These are phyloP conservation scores for Drosophila sproati DNA, from an alignment of 1,140 invertebrate genomes.

Conservation along the genomic window DNA sequence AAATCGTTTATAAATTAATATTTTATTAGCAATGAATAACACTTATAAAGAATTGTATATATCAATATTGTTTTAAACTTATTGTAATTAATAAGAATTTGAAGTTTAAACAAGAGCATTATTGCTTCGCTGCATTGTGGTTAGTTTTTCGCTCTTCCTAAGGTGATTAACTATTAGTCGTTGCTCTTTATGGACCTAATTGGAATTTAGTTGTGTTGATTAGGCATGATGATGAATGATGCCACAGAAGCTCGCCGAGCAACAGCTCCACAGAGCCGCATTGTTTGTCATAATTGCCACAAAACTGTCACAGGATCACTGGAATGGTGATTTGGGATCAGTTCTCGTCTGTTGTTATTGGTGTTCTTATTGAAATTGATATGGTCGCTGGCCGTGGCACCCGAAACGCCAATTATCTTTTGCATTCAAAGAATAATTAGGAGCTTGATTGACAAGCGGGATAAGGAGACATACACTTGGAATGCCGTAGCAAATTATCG, in stretches of 20 bases:
- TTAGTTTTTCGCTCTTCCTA: conserved; percentile 4
- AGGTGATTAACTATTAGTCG: conserved; percentile 15
- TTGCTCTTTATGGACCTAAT: conserved; percentile 54
- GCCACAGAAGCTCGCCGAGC: conserved; percentile 17
- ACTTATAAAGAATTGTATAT: too few species aligned
- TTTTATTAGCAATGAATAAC: too few species aligned
- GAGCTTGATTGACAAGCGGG: conserved; percentile 84
- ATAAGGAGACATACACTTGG: conserved; percentile 85
- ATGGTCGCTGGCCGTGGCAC: conserved; percentile 24
- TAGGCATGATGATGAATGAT: conserved; percentile 27
- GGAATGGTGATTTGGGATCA: neutral
- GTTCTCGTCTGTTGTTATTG: conserved; percentile 32
- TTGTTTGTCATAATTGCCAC: conserved; percentile 76
- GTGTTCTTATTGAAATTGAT: conserved; percentile 67
- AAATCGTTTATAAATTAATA: too few species aligned
- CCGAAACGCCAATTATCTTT: conserved; percentile 81
- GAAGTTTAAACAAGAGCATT: neutral
- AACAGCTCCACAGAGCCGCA: conserved; percentile 31
- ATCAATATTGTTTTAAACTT: too few species aligned
- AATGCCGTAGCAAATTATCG: conserved; percentile 84
- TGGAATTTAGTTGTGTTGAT: conserved; percentile 69
- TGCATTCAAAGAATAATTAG: conserved; percentile 84
- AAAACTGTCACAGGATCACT: conserved; percentile 43
- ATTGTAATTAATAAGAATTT: neutral
- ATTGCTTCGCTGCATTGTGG: neutral